Evolutionary conservation across 2,888 invertebrate genomes (phyloP).

Genomic region (Syrphus vitripennis): DNA sequence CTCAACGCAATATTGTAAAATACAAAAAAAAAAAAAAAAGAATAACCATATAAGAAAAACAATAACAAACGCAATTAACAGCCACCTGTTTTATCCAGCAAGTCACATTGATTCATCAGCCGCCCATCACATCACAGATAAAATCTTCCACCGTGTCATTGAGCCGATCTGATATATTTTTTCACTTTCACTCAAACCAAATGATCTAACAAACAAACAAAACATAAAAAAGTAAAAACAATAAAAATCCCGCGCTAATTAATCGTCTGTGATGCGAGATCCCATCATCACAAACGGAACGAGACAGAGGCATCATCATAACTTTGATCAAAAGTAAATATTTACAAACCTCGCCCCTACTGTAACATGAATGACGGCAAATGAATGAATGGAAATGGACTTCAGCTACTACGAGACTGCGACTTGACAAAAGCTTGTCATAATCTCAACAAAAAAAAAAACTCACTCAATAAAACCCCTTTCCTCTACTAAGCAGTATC

Average conservation of each 20-base stretch:
- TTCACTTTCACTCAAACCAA: slow-evolving; percentile 66
- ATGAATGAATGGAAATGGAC: slow-evolving; percentile 52
- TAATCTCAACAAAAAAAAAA: not conserved
- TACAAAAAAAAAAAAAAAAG: not conserved
- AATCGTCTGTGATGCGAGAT: slow-evolving; percentile 58
- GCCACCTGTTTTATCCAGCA: slow-evolving; percentile 8
- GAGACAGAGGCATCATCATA: slow-evolving; percentile 7
- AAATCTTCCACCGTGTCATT: slow-evolving; percentile 14
- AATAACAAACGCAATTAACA: slow-evolving; percentile 42
- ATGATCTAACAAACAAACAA: slow-evolving; percentile 28
- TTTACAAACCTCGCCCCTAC: slow-evolving; percentile 14
- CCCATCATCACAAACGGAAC: slow-evolving; percentile 13
- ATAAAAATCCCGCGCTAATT: slow-evolving; percentile 57
- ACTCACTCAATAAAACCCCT: slow-evolving; percentile 36
- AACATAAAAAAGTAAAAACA: slow-evolving; percentile 33
- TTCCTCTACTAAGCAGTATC: not conserved
- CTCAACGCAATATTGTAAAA: not conserved
- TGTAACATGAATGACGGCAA: slow-evolving; percentile 12
- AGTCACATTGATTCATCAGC: not conserved
- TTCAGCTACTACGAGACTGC: not conserved
- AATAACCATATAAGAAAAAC: slow-evolving; percentile 1
- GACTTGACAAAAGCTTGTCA: slow-evolving; percentile 10
- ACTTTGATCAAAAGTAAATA: not conserved
- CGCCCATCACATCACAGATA: slow-evolving; percentile 1
- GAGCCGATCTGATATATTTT: slow-evolving; percentile 29